Conservation (phyloP, 2,888 invertebrate species). For the Eupeodes latifasciatus region DNA sequence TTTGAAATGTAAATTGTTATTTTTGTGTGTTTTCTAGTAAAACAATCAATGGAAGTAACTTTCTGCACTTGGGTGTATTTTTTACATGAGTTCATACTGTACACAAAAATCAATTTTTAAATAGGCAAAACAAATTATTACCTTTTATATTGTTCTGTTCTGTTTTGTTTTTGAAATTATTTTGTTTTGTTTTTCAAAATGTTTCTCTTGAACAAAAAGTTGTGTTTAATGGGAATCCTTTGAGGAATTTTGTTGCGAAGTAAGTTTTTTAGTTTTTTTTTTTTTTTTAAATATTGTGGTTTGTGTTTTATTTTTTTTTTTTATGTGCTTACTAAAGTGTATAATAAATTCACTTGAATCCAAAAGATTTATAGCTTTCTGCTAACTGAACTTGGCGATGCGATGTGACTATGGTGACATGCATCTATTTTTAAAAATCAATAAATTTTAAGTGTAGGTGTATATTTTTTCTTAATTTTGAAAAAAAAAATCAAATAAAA, state of each 20-base stretch:
- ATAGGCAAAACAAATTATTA: conserved; percentile 68
- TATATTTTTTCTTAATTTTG: too few relatives aligned
- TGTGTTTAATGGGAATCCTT: conserved; percentile 60
- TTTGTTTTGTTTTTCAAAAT: conserved; percentile 21
- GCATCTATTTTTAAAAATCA: conserved; percentile 66
- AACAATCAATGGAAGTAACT: conserved; percentile 74
- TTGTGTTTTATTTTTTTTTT: conserved; percentile 58
- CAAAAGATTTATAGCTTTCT: conserved; percentile 48
- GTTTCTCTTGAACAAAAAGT: conserved; percentile 62
- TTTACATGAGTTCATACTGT: conserved; percentile 40
- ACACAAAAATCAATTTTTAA: conserved; percentile 74
- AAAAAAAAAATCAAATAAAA: not conserved
- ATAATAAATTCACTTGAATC: conserved; percentile 18
- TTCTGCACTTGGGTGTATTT: conserved; percentile 58
- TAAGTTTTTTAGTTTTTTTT: conserved; percentile 36
- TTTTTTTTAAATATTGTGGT: not conserved
- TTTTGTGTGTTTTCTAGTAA: conserved; percentile 72
- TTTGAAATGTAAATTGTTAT: conserved; percentile 69
- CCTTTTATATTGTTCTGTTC: conserved; percentile 42
- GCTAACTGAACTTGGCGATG: not conserved
- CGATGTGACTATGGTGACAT: not conserved
- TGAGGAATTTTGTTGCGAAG: conserved; percentile 58
- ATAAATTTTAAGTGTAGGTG: conserved; percentile 30
- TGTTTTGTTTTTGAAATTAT: conserved; percentile 13
- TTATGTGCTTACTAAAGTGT: conserved; percentile 50